These are phyloP conservation scores for Pelobates cultripes DNA, from an alignment of 2,797 vertebrate species.

Conservation along the genomic window DNA sequence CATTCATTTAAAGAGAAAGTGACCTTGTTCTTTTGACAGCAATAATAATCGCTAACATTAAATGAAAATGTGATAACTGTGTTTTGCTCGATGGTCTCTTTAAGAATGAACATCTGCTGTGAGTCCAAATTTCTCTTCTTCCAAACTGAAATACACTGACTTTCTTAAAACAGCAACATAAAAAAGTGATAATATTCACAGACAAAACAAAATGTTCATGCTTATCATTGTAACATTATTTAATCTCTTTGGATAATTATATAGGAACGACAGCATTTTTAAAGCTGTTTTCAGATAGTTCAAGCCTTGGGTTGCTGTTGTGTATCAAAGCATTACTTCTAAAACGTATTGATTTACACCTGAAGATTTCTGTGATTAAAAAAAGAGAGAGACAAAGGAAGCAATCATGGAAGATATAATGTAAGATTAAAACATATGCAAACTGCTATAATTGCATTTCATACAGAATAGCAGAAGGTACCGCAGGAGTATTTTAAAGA, in stretches of 20 bases:
- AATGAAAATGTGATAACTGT: too few species aligned
- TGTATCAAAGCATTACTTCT: neutral
- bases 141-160: too few species aligned
- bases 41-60: too few species aligned
- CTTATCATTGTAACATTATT: neutral
- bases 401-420: conserved; percentile 3
- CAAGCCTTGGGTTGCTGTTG: neutral
- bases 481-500: neutral
- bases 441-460: conserved; percentile 9
- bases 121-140: too few species aligned
- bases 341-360: conserved; percentile 3
- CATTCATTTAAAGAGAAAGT: too few species aligned
- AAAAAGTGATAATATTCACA: neutral
- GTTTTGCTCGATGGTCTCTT: too few species aligned
- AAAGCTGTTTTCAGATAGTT: neutral
- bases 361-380: neutral
- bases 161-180: neutral
- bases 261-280: neutral
- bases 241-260: neutral
- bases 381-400: neutral
- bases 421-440: neutral
- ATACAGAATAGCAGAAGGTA: neutral
- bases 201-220: neutral
- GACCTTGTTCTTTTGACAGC: too few species aligned
- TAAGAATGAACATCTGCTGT: too few species aligned